Conservation (phyloP, 2,888 invertebrate genomes). For the Dromius quadrimaculatus region DNA sequence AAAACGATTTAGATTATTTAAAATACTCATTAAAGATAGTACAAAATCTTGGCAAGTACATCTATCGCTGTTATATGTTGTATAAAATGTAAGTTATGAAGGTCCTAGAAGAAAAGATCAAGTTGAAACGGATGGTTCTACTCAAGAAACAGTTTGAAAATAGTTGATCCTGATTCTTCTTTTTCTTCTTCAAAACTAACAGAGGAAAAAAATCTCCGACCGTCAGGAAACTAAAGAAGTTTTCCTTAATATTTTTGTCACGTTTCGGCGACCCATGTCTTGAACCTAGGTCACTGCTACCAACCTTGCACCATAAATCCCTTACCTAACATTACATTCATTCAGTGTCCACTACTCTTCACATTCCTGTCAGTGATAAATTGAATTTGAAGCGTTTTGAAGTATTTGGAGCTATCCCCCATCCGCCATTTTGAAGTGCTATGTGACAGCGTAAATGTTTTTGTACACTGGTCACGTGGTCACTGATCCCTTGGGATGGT, state of each 20-base stretch:
- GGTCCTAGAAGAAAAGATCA: no score
- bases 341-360: slow-evolving; percentile 6
- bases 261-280: background rate
- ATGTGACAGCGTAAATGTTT: slow-evolving; percentile 14
- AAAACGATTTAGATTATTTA: no score
- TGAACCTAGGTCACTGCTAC: slow-evolving; percentile 9
- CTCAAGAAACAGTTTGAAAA: no score
- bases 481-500: slow-evolving; percentile 19
- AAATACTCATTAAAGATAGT: no score
- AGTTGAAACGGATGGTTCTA: no score
- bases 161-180: no score
- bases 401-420: background rate
- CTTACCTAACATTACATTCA: background rate
- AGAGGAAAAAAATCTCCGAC: no score
- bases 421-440: background rate
- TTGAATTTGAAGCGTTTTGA: slow-evolving; percentile 25
- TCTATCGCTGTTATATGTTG: no score
- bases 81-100: no score
- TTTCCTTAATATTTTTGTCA: background rate
- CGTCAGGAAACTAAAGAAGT: no score
- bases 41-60: no score
- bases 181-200: no score
- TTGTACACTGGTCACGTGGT: slow-evolving; percentile 17
- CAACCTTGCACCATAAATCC: background rate
- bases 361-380: slow-evolving; percentile 13